These are phyloP conservation scores for Panurus biarmicus DNA, from an alignment of 2,113 vertebrate species.

Conservation along the genomic window DNA sequence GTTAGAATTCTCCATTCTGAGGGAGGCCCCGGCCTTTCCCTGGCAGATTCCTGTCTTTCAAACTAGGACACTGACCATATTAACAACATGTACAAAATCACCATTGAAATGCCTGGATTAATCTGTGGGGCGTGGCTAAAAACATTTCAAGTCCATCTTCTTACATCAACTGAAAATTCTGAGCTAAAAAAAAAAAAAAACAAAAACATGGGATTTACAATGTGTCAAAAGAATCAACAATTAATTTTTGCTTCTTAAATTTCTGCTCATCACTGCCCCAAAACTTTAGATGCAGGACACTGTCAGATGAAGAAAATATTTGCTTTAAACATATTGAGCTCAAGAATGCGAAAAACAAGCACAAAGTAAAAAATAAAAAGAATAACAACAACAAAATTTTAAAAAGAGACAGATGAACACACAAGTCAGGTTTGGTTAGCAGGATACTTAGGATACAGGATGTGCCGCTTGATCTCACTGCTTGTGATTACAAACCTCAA, in stretches of 20 bases:
- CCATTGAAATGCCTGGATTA: background rate
- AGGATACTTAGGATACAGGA: slow-evolving; percentile 53
- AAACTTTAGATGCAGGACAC: background rate
- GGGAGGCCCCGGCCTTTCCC: no score
- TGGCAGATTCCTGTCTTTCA: no score
- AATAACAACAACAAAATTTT: background rate
- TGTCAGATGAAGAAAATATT: slow-evolving; percentile 71
- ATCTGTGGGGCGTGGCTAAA: background rate
- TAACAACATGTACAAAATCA: background rate
- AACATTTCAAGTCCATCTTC: background rate
- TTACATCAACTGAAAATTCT: background rate
- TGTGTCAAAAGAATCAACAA: background rate
- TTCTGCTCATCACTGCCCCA: background rate
- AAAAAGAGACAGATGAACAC: slow-evolving; percentile 9
- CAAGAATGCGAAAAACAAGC: slow-evolving; percentile 41
- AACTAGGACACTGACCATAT: no score
- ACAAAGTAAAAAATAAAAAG: slow-evolving; percentile 54
- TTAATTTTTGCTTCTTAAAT: background rate
- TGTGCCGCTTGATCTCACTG: slow-evolving; percentile 15
- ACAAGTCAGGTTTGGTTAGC: slow-evolving; percentile 61
- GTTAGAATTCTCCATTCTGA: no score
- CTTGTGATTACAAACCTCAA: slow-evolving; percentile 62
- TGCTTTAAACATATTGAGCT: slow-evolving; percentile 13
- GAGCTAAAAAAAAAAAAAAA: no score
- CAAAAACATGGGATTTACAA: no score